Evolutionary conservation across 1,140 invertebrate species (phyloP).

Genomic region (Bombus breviceps): DNA sequence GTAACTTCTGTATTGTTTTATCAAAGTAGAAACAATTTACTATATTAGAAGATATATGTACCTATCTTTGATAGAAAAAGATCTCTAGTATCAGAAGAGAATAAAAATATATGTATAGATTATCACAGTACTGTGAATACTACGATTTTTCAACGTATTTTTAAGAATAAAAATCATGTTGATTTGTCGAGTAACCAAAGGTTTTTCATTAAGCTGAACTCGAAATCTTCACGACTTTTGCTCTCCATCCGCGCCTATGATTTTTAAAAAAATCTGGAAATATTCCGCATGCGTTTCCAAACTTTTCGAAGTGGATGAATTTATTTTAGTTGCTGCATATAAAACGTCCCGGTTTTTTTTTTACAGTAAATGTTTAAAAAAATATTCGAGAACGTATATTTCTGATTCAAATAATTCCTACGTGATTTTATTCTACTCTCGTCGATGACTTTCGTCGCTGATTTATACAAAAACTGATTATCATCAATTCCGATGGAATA

Average conservation of each 20-base stretch:
- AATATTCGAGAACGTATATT: neutral
- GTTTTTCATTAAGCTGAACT: neutral
- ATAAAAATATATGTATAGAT: too few species aligned
- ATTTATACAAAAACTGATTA: too few species aligned
- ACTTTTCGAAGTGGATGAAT: neutral
- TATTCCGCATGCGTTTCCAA: neutral
- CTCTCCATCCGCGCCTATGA: neutral
- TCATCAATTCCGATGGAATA: too few species aligned
- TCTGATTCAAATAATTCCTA: neutral
- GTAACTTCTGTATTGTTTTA: too few species aligned
- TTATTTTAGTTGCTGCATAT: neutral
- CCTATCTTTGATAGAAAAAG: too few species aligned
- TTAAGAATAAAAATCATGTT: neutral
- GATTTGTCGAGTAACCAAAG: neutral
- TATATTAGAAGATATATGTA: too few species aligned
- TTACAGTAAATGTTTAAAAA: neutral
- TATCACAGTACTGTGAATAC: neutral
- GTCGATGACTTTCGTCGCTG: too few species aligned
- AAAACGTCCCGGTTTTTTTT: neutral
- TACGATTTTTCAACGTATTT: neutral
- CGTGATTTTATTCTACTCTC: neutral
- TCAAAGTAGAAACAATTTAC: too few species aligned
- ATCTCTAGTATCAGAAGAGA: too few species aligned
- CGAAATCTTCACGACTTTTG: neutral
- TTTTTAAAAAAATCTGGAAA: neutral